Percentiles rank a stretch among this genome's conserved stretches.
Evolutionary conservation across 2,888 invertebrate genomes (phyloP).

Genomic region (Cheilosia urbana): DNA sequence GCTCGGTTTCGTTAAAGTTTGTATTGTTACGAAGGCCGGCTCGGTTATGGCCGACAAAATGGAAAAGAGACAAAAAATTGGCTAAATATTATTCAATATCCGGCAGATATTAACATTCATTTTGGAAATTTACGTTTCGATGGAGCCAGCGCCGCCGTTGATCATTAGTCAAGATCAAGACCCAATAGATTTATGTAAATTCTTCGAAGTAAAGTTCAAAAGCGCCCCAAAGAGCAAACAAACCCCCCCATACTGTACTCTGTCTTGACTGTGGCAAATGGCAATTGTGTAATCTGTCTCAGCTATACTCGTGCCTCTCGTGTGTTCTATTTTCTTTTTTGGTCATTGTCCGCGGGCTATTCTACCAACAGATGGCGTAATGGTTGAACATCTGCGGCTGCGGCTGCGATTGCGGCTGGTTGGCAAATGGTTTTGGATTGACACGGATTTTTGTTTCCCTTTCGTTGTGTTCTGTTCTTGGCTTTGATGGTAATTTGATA

Average conservation of each 20-base stretch:
- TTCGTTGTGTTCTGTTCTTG: conserved; percentile 36
- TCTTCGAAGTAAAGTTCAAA: conserved; percentile 9
- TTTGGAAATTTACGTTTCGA: not conserved
- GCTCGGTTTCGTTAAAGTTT: not conserved
- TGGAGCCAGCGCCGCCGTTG: not conserved
- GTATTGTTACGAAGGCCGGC: conserved; percentile 40
- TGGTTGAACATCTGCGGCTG: conserved; percentile 53
- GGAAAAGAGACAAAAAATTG: not conserved
- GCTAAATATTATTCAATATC: conserved; percentile 50
- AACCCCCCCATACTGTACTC: conserved; percentile 18
- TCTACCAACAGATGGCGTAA: conserved; percentile 59
- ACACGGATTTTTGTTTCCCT: conserved; percentile 50
- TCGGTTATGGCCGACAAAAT: conserved; percentile 15
- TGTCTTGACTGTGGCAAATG: conserved; percentile 21
- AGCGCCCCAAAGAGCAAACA: conserved; percentile 8
- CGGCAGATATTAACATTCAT: conserved; percentile 42
- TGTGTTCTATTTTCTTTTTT: conserved; percentile 28
- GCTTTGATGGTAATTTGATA: conserved; percentile 61
- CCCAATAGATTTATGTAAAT: conserved; percentile 18
- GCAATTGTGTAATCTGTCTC: conserved; percentile 42
- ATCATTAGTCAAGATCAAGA: conserved; percentile 60
- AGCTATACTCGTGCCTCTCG: conserved; percentile 5
- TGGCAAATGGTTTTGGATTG: conserved; percentile 22
- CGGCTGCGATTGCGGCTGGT: not conserved
- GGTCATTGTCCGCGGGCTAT: conserved; percentile 35